A percentile compares a stretch with the other conserved stretches of the same genome.
These are phyloP conservation scores for Serripes groenlandicus DNA, from an alignment of 2,888 invertebrate genomes.

Conservation along the genomic window DNA sequence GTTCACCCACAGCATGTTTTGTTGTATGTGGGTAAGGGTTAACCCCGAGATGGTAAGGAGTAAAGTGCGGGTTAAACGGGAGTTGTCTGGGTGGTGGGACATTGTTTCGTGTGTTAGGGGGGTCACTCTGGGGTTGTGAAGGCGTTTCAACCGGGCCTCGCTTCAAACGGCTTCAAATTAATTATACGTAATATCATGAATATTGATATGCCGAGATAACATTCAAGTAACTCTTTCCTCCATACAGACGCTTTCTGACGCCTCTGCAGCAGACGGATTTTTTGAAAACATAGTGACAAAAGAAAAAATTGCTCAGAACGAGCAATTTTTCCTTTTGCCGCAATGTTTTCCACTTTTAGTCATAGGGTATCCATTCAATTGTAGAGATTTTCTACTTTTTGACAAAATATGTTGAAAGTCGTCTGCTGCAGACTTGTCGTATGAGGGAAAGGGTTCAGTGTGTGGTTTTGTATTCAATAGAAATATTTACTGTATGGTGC, in stretches of 20 bases:
- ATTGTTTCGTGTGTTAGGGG: not conserved
- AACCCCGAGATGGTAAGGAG: not conserved
- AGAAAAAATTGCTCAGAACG: not conserved
- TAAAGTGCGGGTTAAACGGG: not conserved
- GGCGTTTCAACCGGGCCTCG: not conserved
- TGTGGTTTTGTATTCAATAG: too few species aligned
- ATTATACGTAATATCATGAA: slow-evolving; percentile 6
- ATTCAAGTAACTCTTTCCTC: not conserved
- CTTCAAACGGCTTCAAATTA: slow-evolving; percentile 7
- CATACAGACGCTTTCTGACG: not conserved
- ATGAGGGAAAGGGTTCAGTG: too few species aligned
- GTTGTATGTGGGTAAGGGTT: not conserved
- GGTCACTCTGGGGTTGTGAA: not conserved
- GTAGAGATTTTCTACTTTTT: too few species aligned
- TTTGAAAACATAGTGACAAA: not conserved
- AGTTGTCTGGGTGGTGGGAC: slow-evolving; percentile 1
- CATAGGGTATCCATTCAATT: too few species aligned
- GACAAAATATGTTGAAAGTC: too few species aligned
- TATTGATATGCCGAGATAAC: not conserved
- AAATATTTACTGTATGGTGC: too few species aligned
- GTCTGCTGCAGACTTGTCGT: too few species aligned
- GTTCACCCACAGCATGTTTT: not conserved
- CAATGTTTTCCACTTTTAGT: too few species aligned
- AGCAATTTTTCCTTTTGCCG: not conserved
- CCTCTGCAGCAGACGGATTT: not conserved